Evolutionary conservation across 2,888 invertebrate species (phyloP), one percentile per base, ranked within the genome.

Genomic region (Noctua comes): DNA sequence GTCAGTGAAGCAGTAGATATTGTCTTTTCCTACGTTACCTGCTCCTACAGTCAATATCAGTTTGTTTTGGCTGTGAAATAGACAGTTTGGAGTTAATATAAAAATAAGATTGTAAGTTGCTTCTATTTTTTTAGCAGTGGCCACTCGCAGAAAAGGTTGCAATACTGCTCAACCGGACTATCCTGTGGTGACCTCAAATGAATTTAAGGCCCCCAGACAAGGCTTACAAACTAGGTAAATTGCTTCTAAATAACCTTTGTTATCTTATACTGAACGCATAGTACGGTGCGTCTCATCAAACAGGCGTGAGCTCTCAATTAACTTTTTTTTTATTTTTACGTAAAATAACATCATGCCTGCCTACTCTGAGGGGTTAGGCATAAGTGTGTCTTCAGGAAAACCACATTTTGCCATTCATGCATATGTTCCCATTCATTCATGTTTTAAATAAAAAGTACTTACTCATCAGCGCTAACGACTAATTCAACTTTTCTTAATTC

Each of bases 1-100:
- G 76, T 97, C 97, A 13, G 96, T 95, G 86, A 94, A 96, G 83
- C 97, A 97, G 48, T 88, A 83, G 16, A 97, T 92, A 21, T 95
- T 87, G 1, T 90, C 88, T 73, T 88, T 89, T 2, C 91, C 84
- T 0, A 95, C 83, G 0, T 90, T 83, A 65, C 91, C 92, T n/a
- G n/a, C 40, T 74, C 93, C 92, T 4, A 93, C 89, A 24, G 82
- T 85, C 46, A 96, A 85, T 27, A 93, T 84, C 21, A 96, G 87
- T 80, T 92, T 91, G 73, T 92, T 92, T 66, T 95, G 94, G 18
- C 95, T 95, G 91, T 71, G 93, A 94, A 72, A 68, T n/a, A 68
- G 57, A 59, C 2, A 31, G 6, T 48, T 76, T 57, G 8, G 2
- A 31, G 7, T 82, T 79, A 59, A n/a, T 36, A 68, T 40, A 16